Conservation (phyloP, 2,888 invertebrate genomes). For the Papilio protenor region DNA sequence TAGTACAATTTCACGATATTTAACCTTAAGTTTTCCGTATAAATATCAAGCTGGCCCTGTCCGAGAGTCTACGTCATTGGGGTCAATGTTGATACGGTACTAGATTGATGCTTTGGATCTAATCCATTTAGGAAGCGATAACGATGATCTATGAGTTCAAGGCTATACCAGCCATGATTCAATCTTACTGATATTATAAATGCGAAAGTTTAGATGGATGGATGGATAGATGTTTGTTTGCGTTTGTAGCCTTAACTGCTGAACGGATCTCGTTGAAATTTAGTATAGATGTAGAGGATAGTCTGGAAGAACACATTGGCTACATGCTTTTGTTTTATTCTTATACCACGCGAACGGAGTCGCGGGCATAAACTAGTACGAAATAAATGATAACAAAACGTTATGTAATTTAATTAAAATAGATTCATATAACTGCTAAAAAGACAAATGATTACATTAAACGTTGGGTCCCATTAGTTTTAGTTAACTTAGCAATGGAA, state of each 20-base stretch:
- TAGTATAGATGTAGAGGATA: too few relatives aligned
- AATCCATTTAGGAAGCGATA: constrained; percentile 45
- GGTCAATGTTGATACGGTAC: constrained; percentile 39
- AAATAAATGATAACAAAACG: background rate
- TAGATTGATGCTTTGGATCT: constrained; percentile 36
- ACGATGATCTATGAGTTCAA: constrained; percentile 40
- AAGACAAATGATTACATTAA: background rate
- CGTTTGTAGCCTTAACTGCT: too few relatives aligned
- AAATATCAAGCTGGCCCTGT: constrained; percentile 7
- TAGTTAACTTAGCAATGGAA: background rate
- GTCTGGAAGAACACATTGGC: too few relatives aligned
- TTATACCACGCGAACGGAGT: too few relatives aligned
- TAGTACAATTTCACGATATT: background rate
- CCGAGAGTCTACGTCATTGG: constrained; percentile 9
- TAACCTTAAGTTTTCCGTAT: background rate
- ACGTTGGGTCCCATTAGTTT: background rate
- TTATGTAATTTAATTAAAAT: background rate
- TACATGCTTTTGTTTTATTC: too few relatives aligned
- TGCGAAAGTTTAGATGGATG: too few relatives aligned
- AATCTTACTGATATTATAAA: too few relatives aligned
- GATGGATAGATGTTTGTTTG: too few relatives aligned
- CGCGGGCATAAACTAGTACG: too few relatives aligned
- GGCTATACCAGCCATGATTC: constrained; percentile 13
- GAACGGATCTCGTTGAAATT: too few relatives aligned
- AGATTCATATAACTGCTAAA: background rate